Conservation (phyloP, 2,888 invertebrate genomes). For the Xanthorhoe spadicearia region DNA sequence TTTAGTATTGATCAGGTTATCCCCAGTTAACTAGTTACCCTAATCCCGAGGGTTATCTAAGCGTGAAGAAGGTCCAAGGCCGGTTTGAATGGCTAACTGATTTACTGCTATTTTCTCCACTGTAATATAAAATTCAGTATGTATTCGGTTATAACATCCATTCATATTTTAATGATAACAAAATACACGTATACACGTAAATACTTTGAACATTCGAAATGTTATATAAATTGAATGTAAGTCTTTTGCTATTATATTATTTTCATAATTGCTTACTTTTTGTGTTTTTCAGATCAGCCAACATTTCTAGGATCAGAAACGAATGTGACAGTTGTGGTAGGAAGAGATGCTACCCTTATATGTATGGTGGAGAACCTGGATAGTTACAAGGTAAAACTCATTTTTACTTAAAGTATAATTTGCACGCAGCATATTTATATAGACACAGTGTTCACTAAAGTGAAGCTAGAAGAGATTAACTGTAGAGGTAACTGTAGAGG, state of each 20-base stretch:
- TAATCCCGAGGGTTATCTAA: conserved; percentile 21
- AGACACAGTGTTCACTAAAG: too few relatives aligned
- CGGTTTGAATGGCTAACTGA: conserved; percentile 11
- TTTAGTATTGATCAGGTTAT: conserved; percentile 17
- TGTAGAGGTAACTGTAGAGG: too few relatives aligned
- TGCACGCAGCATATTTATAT: too few relatives aligned
- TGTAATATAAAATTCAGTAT: background rate
- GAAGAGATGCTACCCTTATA: conserved; percentile 67
- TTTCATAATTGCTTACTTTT: background rate
- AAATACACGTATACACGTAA: too few relatives aligned
- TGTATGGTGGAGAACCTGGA: conserved; percentile 68
- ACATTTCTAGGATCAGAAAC: conserved; percentile 60
- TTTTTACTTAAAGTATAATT: conserved; percentile 2
- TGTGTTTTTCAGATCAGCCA: conserved; percentile 60
- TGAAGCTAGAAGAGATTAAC: too few relatives aligned
- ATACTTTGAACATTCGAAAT: too few relatives aligned
- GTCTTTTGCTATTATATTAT: background rate
- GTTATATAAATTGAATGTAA: too few relatives aligned
- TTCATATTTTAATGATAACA: background rate
- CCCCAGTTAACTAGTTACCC: conserved; percentile 16
- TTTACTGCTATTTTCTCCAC: conserved; percentile 11
- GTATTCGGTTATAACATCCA: background rate
- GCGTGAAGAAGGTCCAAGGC: conserved; percentile 26
- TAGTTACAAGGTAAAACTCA: conserved; percentile 64
- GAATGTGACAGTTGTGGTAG: conserved; percentile 68